phyloP scores from a whole-genome alignment of 2,888 invertebrate species.

The Thelaira solivaga region DNA sequence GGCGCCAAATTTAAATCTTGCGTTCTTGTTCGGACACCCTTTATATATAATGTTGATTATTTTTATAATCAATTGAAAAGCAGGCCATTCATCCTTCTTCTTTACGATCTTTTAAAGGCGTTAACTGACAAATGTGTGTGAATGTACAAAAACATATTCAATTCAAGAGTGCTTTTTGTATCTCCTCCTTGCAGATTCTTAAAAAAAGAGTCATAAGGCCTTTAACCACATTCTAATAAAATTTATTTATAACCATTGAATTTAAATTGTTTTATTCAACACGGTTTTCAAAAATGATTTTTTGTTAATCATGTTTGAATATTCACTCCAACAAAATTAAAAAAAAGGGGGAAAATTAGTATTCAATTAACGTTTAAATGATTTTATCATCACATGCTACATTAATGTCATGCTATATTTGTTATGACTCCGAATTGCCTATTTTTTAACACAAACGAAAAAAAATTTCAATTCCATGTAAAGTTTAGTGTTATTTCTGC shows the following conservation, averaged over 20 bases:
- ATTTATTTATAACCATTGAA: background rate
- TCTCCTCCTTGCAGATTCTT: background rate
- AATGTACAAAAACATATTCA: background rate
- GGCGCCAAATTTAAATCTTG: no score
- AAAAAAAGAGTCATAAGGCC: background rate
- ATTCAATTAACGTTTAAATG: constrained; percentile 47
- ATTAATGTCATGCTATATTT: constrained; percentile 38
- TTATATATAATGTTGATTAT: constrained; percentile 27
- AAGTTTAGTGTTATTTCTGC: no score
- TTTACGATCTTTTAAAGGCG: background rate
- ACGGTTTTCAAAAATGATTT: background rate
- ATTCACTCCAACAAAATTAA: background rate
- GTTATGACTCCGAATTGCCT: background rate
- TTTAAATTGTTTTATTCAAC: background rate
- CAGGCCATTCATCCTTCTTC: constrained; percentile 38
- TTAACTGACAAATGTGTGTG: constrained; percentile 2
- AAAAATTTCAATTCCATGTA: no score
- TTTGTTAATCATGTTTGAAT: background rate
- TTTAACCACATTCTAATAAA: background rate
- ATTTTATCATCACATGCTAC: constrained; percentile 48
- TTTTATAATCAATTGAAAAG: constrained; percentile 12
- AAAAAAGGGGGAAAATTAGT: constrained; percentile 17
- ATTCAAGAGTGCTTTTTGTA: background rate
- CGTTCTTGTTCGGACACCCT: no score
- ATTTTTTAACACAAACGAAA: no score